Evolutionary conservation across 1,140 invertebrate species (phyloP).

Genomic region (Cherax quadricarinatus): DNA sequence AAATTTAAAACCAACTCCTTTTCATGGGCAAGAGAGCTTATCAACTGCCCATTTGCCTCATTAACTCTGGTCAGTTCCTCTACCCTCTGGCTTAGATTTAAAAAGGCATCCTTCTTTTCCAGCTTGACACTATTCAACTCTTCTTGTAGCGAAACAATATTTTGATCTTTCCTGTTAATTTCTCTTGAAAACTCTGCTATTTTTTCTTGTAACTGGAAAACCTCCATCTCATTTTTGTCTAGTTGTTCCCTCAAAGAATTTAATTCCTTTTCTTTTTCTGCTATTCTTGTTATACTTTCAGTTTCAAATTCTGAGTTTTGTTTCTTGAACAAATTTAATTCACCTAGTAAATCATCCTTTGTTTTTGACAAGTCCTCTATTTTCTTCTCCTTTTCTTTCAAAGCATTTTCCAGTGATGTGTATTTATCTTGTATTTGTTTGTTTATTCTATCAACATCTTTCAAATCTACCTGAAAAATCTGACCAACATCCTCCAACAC

Average conservation of each 20-base stretch:
- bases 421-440: constrained; percentile 27
- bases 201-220: constrained; percentile 38
- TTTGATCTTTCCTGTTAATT: constrained; percentile 16
- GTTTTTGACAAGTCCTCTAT: constrained; percentile 10
- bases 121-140: constrained; percentile 5
- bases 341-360: constrained; percentile 4
- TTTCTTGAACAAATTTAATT: constrained; percentile 20
- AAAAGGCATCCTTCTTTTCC: constrained; percentile 1
- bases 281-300: not conserved
- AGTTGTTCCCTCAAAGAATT: constrained; percentile 24
- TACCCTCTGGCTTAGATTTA: not conserved
- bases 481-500: constrained; percentile 48
- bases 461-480: constrained; percentile 29
- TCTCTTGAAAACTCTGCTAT: constrained; percentile 11
- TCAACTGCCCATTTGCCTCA: not conserved
- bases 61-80: not conserved
- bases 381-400: constrained; percentile 36
- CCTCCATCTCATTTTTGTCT: constrained; percentile 37
- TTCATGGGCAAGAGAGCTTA: not conserved
- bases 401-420: not conserved
- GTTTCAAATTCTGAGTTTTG: constrained; percentile 9
- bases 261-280: constrained; percentile 26
- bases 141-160: not conserved
- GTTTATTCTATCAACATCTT: not conserved
- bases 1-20: not conserved